Evolutionary conservation across 2,113 vertebrate genomes (phyloP).

Genomic region (Tenrec ecaudatus): DNA sequence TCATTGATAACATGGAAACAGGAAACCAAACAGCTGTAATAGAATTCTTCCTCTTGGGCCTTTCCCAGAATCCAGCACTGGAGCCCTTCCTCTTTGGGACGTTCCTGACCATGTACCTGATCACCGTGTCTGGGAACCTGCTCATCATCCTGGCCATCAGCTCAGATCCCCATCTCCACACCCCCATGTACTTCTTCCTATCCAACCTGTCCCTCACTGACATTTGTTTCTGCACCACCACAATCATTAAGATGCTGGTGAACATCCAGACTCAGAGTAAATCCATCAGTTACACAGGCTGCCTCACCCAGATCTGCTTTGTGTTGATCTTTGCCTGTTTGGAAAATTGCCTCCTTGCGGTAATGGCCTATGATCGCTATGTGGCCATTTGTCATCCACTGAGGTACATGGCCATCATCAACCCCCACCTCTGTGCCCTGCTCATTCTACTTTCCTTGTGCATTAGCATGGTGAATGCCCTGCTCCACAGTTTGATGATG

Average conservation of each 20-base stretch:
- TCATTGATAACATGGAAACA: neutral
- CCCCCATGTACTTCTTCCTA: neutral
- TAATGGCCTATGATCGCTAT: neutral
- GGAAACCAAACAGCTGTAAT: neutral
- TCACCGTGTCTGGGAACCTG: neutral
- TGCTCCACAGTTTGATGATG: constrained; percentile 22
- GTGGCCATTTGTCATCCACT: constrained; percentile 63
- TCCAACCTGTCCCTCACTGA: neutral
- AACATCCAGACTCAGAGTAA: neutral
- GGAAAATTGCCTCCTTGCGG: neutral
- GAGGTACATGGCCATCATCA: neutral
- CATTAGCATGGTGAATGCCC: neutral
- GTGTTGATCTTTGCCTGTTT: neutral
- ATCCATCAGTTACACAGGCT: constrained; percentile 44
- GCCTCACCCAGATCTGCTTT: neutral
- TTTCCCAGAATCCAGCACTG: neutral
- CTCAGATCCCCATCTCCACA: neutral
- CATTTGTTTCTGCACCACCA: constrained; percentile 33
- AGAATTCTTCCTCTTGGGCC: constrained; percentile 20
- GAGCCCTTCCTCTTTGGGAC: neutral
- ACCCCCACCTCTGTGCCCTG: neutral
- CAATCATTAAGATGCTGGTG: neutral
- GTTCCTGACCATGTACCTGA: neutral
- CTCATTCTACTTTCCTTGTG: neutral
- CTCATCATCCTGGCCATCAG: neutral